Percentiles rank a stretch among this genome's conserved stretches.
Evolutionary conservation across 2,113 vertebrate species (phyloP).

Genomic region (Catharus fuscescens): DNA sequence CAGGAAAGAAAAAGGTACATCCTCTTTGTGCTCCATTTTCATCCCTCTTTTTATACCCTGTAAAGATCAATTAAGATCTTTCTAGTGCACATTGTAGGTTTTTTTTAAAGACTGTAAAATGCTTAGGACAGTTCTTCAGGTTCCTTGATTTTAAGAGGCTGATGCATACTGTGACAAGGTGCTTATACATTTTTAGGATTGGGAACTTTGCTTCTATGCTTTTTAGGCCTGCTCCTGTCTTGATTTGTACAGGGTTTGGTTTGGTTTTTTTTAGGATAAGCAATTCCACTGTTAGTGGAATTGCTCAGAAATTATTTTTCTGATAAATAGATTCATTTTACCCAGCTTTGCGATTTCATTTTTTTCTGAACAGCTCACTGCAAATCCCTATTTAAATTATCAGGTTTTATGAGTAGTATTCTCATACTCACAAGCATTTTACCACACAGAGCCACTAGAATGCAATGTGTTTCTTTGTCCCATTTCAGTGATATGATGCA

Average conservation of each 20-base stretch:
- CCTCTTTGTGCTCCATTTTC: background rate
- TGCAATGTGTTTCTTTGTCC: constrained; percentile 62
- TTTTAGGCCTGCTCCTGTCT: background rate
- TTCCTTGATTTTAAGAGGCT: background rate
- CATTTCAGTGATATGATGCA: background rate
- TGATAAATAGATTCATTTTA: constrained; percentile 1
- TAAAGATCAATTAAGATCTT: background rate
- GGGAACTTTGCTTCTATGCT: background rate
- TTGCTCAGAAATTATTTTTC: background rate
- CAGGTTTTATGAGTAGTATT: background rate
- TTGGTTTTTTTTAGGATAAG: background rate
- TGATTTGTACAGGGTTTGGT: background rate
- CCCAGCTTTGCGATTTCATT: background rate
- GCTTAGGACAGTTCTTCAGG: background rate
- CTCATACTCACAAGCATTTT: background rate
- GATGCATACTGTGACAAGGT: background rate
- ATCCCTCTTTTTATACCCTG: background rate
- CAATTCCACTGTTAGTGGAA: background rate
- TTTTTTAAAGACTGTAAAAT: background rate
- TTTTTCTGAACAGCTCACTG: constrained; percentile 2
- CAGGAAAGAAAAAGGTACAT: background rate
- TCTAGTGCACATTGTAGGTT: background rate
- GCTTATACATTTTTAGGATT: background rate
- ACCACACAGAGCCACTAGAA: constrained; percentile 51
- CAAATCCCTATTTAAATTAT: background rate